Evolutionary conservation across 2,797 vertebrate genomes (phyloP).

Genomic region (Huso huso): DNA sequence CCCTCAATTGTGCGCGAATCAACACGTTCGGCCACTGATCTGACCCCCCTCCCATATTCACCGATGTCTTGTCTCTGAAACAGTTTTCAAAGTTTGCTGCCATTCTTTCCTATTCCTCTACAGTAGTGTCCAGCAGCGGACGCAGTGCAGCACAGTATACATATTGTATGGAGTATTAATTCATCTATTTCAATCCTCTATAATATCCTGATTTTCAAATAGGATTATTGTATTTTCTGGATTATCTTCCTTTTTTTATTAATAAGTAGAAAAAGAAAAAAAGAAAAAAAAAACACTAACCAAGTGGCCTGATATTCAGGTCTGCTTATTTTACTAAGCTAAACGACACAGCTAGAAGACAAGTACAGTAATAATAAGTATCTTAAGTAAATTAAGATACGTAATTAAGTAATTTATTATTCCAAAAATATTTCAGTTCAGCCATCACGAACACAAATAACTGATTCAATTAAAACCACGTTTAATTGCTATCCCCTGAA

Average conservation of each 20-base stretch:
- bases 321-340: conserved; percentile 14
- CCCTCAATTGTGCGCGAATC: too few species aligned
- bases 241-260: conserved; percentile 13
- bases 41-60: too few species aligned
- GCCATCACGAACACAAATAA: conserved; percentile 51
- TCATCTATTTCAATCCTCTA: not conserved
- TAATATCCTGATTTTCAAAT: not conserved
- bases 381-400: too few species aligned
- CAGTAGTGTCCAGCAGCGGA: too few species aligned
- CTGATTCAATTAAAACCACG: conserved; percentile 70
- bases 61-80: too few species aligned
- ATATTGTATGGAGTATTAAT: too few species aligned
- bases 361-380: conserved; percentile 18
- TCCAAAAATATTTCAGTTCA: conserved; percentile 31
- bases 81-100: too few species aligned
- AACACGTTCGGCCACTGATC: too few species aligned
- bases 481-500: conserved; percentile 52
- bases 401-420: conserved; percentile 39
- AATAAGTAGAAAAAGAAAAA: not conserved
- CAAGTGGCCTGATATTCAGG: not conserved
- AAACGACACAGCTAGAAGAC: conserved; percentile 31
- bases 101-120: too few species aligned
- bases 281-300: not conserved
- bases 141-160: too few species aligned
- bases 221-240: conserved; percentile 1